Conservation (phyloP, 1,140 invertebrate genomes). For the Triops longicaudatus region DNA sequence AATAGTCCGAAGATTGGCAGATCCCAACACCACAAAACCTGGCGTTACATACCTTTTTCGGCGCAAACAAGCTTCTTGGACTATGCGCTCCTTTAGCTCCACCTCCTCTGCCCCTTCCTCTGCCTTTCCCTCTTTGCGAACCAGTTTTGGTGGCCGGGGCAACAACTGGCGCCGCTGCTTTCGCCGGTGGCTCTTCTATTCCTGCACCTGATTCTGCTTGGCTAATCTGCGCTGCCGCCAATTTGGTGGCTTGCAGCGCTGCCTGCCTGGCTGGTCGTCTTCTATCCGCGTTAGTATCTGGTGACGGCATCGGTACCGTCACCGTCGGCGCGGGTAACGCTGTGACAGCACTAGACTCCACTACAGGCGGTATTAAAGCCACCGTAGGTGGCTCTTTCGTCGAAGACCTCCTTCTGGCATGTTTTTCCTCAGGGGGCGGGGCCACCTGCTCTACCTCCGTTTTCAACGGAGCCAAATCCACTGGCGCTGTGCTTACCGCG, state of each 20-base stretch:
- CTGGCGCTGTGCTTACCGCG: neutral
- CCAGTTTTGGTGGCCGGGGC: conserved; percentile 7
- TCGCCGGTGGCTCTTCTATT: conserved; percentile 16
- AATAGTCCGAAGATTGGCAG: too few relatives aligned
- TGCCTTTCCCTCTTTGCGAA: conserved; percentile 27
- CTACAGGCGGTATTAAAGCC: conserved; percentile 38
- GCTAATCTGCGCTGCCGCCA: conserved; percentile 19
- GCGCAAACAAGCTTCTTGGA: conserved; percentile 13
- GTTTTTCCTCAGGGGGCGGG: neutral
- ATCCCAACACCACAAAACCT: too few relatives aligned
- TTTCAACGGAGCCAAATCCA: neutral
- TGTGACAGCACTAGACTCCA: neutral
- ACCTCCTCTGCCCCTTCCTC: conserved; percentile 51
- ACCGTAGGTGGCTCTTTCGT: neutral
- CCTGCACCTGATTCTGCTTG: conserved; percentile 13
- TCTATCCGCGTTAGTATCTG: conserved; percentile 30
- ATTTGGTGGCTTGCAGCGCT: conserved; percentile 23
- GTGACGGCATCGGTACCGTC: neutral
- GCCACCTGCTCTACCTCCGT: neutral
- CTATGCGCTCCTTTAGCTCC: conserved; percentile 34
- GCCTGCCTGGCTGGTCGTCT: conserved; percentile 31
- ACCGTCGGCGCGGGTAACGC: neutral
- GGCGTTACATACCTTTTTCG: neutral
- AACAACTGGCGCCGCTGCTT: neutral
- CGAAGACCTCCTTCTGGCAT: neutral